Evolutionary conservation across 2,888 invertebrate genomes (phyloP), one percentile per base, ranked within the genome.

Genomic region (Anticlea derivata): DNA sequence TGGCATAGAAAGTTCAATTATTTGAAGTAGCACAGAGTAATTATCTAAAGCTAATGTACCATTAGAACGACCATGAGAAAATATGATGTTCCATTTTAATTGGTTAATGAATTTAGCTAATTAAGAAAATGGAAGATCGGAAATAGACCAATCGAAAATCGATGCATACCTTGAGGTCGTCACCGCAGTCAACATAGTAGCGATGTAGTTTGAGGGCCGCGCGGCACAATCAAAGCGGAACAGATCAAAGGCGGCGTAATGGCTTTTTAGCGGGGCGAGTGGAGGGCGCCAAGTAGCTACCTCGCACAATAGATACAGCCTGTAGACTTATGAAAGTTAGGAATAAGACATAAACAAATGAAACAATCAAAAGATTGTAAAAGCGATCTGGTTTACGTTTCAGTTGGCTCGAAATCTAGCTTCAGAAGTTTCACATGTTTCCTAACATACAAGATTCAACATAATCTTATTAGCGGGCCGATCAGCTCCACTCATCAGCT

Each of bases 201-300:
- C 63, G 51, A 55, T 63, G 78, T 79, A 85, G 86, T 82, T 80
- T 78, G 81, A 80, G 80, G 52, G 71, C 17, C 71, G 68, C 62
- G 78, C 80, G 78, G 76, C 66, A 75, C 80, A 77, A 83, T 84
- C 85, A 86, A 81, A 82, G 82, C 78, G 80, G 78, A 69, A 68
- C 68, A 80, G 73, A 84, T 87, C 87, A 87, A 87, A 87, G 86
- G 73, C 73, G 66, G 66, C 65, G 70, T 86, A 85, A 87, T 86
- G 83, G 85, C 80, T 85, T 84, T 85, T 82, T 81, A 84, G 80
- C 75, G 78, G 71, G 73, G 70, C 62, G 70, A 60, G 66, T 51
- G 61, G 62, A 64, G 64, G 67, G 66, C 60, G 59, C 77, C 70
- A 73, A 82, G 85, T 78, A 77, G 78, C 74, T 68, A 66, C 80